Base-by-base conservation (phyloP, 2,113 vertebrate species). In the Plectropomus leopardus region DNA sequence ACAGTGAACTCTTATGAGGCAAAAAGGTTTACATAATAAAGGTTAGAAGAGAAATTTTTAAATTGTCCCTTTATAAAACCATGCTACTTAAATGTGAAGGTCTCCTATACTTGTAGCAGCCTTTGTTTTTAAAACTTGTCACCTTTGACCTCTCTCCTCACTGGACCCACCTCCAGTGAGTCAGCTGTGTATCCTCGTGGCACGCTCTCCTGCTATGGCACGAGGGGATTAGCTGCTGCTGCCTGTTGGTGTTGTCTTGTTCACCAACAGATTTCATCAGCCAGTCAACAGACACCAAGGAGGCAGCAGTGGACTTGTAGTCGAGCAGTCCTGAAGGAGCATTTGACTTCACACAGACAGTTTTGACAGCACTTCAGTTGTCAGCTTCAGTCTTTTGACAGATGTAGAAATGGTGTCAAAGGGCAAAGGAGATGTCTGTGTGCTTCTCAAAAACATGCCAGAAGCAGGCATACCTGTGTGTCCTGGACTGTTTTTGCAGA, bases 171-270 rank as follows among this genome's bases (percentile, higher is more conserved):
- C 69, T 76, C 21, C 44, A 51, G 11, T 50, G 44, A 70, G 65
- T 88, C 70, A 81, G 54, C 80, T 78, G 64, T 30, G 30, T 40
- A 26, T 82, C 68, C 63, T 50, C 16, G 15, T 32, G 82, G 67
- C 65, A 3, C 28, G 72, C 68, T 60, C 50, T 57, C 76, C 67
- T 42, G 30, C 86, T 50, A 13, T 40, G 26, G 68, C 82, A 84
- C 16, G 40, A 58, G 66, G 86, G 91, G 89, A 92, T 92, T 85
- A 90, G 53, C 76, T 60, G 60, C 71, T 23, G 44, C 70, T 63
- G 47, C 53, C 24, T 51, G 50, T 75, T 60, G 30, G 32, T 58
- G 74, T 79, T 74, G 80, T 69, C 50, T 58, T 50, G 86, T 83
- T 63, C 72, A 65, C 48, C 50, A 58, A 42, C 78, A 50, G 57